Evolutionary conservation across 2,113 vertebrate species (phyloP).

Genomic region (Puntigrus tetrazona): DNA sequence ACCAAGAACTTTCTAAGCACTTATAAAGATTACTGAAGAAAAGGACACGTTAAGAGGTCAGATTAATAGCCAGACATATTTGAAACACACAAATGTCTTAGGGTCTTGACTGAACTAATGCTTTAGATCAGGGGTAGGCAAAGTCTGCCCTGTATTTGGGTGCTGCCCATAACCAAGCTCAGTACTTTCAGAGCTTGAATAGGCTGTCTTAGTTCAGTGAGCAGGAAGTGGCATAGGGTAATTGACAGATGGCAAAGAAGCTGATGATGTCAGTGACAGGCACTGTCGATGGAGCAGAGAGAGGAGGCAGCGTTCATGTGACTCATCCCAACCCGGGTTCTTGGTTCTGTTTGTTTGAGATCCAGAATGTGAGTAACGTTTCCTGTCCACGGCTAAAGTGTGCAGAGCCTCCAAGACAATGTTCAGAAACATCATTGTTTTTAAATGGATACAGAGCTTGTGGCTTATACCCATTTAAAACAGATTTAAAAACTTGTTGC

Average conservation of each 20-base stretch:
- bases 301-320: constrained; percentile 44
- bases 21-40: neutral
- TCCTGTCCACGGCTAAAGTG: constrained; percentile 14
- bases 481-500: neutral
- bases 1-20: neutral
- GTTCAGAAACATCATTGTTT: constrained; percentile 47
- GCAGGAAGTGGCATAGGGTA: constrained; percentile 57
- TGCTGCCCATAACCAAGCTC: constrained; percentile 1
- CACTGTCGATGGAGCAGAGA: constrained; percentile 37
- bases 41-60: neutral
- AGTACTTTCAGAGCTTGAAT: neutral
- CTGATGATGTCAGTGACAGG: constrained; percentile 68
- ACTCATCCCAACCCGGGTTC: constrained; percentile 31
- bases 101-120: neutral
- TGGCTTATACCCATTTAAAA: neutral
- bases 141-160: too few species aligned
- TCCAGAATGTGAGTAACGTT: constrained; percentile 51
- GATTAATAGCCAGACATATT: neutral
- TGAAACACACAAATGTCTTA: neutral
- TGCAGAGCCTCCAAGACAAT: constrained; percentile 24
- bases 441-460: constrained; percentile 6
- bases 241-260: constrained; percentile 54
- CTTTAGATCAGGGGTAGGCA: too few species aligned
- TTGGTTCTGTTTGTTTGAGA: constrained; percentile 39
- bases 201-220: constrained; percentile 5